Base-by-base conservation (phyloP, 2,797 vertebrate genomes). In the Eulemur coronatus region DNA sequence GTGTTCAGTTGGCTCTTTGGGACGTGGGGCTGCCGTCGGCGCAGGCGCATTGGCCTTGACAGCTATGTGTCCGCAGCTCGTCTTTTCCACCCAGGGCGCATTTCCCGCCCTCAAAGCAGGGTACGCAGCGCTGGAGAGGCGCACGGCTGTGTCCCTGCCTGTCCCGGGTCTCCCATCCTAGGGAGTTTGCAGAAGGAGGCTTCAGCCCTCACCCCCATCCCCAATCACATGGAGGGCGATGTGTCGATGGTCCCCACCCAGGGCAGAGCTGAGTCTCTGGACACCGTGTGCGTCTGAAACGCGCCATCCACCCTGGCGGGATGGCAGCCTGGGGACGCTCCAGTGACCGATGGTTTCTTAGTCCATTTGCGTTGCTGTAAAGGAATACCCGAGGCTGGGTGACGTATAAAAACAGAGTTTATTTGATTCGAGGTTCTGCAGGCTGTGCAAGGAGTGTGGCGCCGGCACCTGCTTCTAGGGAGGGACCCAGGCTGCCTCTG, bases 41-140 rank as follows among this genome's bases (percentile, higher is more conserved):
- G 20, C 0, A 1, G 20, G 41, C 0, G 0, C 35, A 26, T 38
- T 50, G 1, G 8, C 30, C 0, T 0, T 8, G 61, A 35, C 33
- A 4, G 17, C 20, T 18, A 30, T 0, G 7, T 22, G 17, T 55
- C 48, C 7, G 5, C 20, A 41, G 14, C 15, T 46, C 11, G 6
- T 61, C 35, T n/a, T 26, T 1, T 20, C 57, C 2, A 0, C 33
- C 46, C 26, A 28, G 57, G 4, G 17, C 3, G 1, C 24, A 2
- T 20, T 46, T 63, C 24, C n/a, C 0, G 2, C 17, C 4, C 43
- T 13, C 1, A 11, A 13, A 30, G 78, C 5, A 5, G 22, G 11
- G 61, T 20, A 10, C 0, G 0, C 3, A 18, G 69, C 2, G 0
- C 18, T 18, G 63, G 30, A 17, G 30, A 11, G 24, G 11, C 6